These are phyloP conservation scores for Eptatretus burgeri DNA, from an alignment of 2,113 vertebrate species.

Conservation along the genomic window DNA sequence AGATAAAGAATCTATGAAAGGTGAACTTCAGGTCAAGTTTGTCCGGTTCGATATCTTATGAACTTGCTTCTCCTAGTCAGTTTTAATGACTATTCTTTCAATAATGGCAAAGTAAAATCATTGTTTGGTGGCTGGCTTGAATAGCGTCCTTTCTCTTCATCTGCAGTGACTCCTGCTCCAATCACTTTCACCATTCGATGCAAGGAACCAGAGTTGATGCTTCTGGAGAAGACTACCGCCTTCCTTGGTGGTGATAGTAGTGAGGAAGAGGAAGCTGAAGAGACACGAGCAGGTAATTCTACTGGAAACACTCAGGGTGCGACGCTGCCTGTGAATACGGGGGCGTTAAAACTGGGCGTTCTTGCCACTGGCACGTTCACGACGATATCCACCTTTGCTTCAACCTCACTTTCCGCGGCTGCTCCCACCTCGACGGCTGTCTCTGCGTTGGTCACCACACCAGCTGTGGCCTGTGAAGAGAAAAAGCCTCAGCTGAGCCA, in stretches of 20 bases:
- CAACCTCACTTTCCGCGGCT: not conserved
- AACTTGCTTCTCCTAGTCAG: too few species aligned
- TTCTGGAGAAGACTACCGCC: conserved; percentile 76
- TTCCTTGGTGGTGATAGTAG: conserved; percentile 77
- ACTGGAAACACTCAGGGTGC: too few species aligned
- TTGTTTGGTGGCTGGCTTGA: not conserved
- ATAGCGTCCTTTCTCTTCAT: conserved; percentile 10
- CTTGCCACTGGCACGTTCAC: conserved; percentile 12
- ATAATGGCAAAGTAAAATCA: too few species aligned
- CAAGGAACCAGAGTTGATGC: conserved; percentile 77
- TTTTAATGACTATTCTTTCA: too few species aligned
- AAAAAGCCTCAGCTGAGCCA: conserved; percentile 47
- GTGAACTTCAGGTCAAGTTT: too few species aligned
- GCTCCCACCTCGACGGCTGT: not conserved
- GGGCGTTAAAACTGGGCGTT: too few species aligned
- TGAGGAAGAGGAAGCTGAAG: conserved; percentile 22
- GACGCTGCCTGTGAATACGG: too few species aligned
- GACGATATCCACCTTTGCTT: conserved; percentile 14
- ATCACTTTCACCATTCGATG: conserved; percentile 89
- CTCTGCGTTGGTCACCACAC: not conserved
- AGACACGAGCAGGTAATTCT: not conserved
- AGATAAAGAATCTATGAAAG: too few species aligned
- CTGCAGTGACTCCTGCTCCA: conserved; percentile 57
- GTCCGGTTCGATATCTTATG: too few species aligned
- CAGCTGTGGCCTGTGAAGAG: conserved; percentile 24